phyloP scores from a whole-genome alignment of 2,797 vertebrate species.

The Delichon dasypus region DNA sequence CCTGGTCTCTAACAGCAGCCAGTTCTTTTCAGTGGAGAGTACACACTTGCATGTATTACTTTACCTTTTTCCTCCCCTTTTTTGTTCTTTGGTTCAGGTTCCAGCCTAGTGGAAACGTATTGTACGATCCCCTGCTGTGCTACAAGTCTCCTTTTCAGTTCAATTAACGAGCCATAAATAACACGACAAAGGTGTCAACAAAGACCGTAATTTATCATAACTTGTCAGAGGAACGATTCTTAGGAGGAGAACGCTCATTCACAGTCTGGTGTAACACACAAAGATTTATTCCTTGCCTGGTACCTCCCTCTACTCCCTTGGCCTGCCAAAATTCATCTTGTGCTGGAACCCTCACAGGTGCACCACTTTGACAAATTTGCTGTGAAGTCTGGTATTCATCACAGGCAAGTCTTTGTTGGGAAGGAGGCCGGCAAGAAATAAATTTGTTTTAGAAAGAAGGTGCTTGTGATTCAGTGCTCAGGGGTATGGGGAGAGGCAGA shows the following conservation, averaged over 20 bases:
- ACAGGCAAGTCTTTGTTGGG: constrained; percentile 83
- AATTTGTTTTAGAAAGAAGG: constrained; percentile 90
- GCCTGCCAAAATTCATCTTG: constrained; percentile 90
- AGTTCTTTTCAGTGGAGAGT: not conserved
- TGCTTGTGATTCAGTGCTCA: constrained; percentile 79
- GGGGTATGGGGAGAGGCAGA: constrained; percentile 58
- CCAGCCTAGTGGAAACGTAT: constrained; percentile 71
- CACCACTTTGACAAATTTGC: constrained; percentile 92
- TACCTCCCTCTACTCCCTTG: constrained; percentile 47
- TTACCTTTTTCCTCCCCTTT: not conserved
- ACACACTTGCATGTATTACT: not conserved
- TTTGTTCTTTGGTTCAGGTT: constrained; percentile 61
- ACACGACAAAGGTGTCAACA: constrained; percentile 98
- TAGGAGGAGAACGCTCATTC: constrained; percentile 82
- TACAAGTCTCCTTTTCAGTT: constrained; percentile 92
- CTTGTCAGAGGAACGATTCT: constrained; percentile 86
- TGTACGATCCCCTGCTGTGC: constrained; percentile 80
- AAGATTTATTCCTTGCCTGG: constrained; percentile 90
- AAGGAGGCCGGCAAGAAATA: constrained; percentile 88
- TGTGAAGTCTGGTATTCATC: constrained; percentile 82
- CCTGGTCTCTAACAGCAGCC: not conserved
- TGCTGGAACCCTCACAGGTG: constrained; percentile 90
- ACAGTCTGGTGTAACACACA: constrained; percentile 75
- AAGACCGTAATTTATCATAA: constrained; percentile 94
- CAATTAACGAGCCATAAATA: constrained; percentile 99